Evolutionary conservation across 2,797 vertebrate species (phyloP).

Genomic region (Lutra lutra): DNA sequence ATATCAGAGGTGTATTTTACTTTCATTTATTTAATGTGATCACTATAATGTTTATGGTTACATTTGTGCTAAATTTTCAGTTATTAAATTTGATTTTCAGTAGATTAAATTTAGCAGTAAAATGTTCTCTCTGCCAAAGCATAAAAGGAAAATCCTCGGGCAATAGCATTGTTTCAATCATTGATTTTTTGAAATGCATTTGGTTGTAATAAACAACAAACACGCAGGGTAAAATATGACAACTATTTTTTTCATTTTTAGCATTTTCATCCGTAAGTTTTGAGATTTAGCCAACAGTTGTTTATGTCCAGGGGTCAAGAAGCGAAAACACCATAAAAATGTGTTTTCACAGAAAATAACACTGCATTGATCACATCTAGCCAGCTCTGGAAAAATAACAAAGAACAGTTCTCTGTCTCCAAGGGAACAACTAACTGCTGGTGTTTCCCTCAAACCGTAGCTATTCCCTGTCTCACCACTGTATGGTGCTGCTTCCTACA

Average conservation of each 20-base stretch:
- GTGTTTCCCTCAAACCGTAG: background rate
- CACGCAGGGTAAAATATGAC: conserved; percentile 61
- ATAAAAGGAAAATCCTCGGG: conserved; percentile 64
- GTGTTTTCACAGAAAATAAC: background rate
- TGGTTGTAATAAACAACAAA: conserved; percentile 69
- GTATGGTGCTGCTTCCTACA: conserved; percentile 61
- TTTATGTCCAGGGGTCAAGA: conserved; percentile 40
- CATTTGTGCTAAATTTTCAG: conserved; percentile 69
- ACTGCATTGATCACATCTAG: background rate
- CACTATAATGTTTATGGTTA: conserved; percentile 38
- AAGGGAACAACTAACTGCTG: background rate
- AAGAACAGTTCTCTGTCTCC: background rate
- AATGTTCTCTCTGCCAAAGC: conserved; percentile 60
- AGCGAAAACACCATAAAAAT: conserved; percentile 22
- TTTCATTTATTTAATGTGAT: conserved; percentile 57
- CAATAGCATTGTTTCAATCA: conserved; percentile 58
- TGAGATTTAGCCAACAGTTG: conserved; percentile 30
- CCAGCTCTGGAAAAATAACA: background rate
- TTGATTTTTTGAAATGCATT: conserved; percentile 63
- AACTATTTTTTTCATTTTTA: conserved; percentile 55
- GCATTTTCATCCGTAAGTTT: conserved; percentile 63
- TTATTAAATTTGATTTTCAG: conserved; percentile 73
- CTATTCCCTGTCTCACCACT: background rate
- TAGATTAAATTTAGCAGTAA: conserved; percentile 71
- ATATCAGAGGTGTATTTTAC: conserved; percentile 42